Evolutionary conservation across 2,888 invertebrate genomes (phyloP).

Genomic region (Archips crataeganus): DNA sequence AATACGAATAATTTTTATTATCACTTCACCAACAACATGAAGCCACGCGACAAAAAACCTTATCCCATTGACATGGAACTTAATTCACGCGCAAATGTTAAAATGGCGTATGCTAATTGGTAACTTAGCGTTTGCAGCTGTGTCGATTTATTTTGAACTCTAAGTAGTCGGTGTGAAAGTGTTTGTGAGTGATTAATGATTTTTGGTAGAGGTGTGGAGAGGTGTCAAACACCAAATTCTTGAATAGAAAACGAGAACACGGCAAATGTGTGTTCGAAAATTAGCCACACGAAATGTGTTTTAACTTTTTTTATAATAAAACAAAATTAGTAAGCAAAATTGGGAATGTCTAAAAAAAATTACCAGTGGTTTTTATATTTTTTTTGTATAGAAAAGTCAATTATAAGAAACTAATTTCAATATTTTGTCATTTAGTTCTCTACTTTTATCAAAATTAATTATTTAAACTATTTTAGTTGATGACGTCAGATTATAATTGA

Average conservation of each 20-base stretch:
- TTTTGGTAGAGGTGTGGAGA: conserved; percentile 19
- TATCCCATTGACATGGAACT: background rate
- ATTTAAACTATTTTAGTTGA: too few species aligned
- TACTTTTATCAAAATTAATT: too few species aligned
- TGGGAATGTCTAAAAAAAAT: too few species aligned
- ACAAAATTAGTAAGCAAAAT: too few species aligned
- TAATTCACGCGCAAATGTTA: background rate
- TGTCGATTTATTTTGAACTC: background rate
- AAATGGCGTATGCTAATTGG: background rate
- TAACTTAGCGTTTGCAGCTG: background rate
- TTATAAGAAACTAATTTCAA: too few species aligned
- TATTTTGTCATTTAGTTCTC: too few species aligned
- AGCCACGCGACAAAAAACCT: background rate
- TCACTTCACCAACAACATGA: background rate
- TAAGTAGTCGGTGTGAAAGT: background rate
- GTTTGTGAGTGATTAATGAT: background rate
- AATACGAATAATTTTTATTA: conserved; percentile 26
- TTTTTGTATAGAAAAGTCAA: too few species aligned
- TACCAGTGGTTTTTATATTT: too few species aligned
- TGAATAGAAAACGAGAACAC: conserved; percentile 22
- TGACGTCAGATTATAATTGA: too few species aligned
- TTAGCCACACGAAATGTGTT: background rate
- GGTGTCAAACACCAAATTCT: conserved; percentile 30
- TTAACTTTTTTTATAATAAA: background rate
- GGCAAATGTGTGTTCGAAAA: background rate